Conservation (phyloP, 2,113 vertebrate species). For the Antennarius striatus region DNA sequence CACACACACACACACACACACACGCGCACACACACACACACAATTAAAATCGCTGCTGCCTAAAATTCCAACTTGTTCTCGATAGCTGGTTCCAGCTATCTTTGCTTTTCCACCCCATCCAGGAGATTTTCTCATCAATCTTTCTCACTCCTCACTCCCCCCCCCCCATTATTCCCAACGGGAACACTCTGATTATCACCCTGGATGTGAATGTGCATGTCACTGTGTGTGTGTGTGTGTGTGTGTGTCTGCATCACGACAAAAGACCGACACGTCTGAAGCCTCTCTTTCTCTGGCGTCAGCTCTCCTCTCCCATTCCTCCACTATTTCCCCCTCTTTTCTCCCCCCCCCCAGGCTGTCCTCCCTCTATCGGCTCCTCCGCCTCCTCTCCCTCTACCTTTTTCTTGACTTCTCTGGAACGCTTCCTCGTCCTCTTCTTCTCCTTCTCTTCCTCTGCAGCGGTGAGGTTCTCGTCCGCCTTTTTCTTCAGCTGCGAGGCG, state of each 20-base stretch:
- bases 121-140: constrained; percentile 39
- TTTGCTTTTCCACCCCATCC: constrained; percentile 10
- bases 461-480: constrained; percentile 91
- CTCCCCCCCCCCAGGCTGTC: too few relatives aligned
- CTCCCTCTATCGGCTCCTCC: background rate
- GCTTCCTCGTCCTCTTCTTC: constrained; percentile 88
- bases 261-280: constrained; percentile 49
- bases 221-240: constrained; percentile 25
- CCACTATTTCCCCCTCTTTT: constrained; percentile 10
- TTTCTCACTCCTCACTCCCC: constrained; percentile 34
- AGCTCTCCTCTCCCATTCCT: constrained; percentile 4
- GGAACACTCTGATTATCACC: constrained; percentile 34
- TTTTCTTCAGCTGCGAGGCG: constrained; percentile 98
- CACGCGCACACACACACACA: constrained; percentile 2
- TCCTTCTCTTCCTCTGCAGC: constrained; percentile 91
- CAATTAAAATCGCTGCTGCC: constrained; percentile 14
- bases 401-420: constrained; percentile 91
- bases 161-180: constrained; percentile 44
- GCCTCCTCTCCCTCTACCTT: constrained; percentile 84
- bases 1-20: background rate
- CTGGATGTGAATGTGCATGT: constrained; percentile 19
- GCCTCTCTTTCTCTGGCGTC: constrained; percentile 11
- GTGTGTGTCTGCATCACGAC: constrained; percentile 55
- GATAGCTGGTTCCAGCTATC: constrained; percentile 8
- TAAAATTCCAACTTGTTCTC: constrained; percentile 37